Conservation (phyloP, 2,113 vertebrate species). For the Elephantulus edwardii region DNA sequence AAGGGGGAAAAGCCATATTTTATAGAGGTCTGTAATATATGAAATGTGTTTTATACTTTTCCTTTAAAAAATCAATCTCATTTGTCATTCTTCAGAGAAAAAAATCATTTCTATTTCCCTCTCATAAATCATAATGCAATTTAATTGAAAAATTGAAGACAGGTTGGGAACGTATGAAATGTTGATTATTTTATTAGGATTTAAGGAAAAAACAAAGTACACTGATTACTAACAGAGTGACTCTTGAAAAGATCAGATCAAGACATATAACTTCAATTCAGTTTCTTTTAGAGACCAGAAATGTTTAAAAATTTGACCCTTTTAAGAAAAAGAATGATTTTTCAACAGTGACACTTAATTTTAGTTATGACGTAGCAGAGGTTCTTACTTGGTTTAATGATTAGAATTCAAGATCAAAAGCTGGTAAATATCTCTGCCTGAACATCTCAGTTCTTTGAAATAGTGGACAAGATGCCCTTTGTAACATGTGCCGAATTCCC, state of each 20-base stretch:
- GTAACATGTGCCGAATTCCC: background rate
- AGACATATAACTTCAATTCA: background rate
- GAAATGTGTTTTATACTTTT: background rate
- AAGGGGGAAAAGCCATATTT: background rate
- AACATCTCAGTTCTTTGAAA: background rate
- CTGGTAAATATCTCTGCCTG: background rate
- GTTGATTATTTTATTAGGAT: background rate
- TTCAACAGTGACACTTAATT: background rate
- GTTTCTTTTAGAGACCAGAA: constrained; percentile 22
- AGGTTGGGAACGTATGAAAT: background rate
- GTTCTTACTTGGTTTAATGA: background rate
- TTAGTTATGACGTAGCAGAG: background rate
- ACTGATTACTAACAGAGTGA: background rate
- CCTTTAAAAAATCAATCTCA: background rate
- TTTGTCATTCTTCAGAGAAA: background rate
- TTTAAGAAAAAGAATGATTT: background rate
- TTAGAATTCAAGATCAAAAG: background rate
- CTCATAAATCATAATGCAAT: background rate
- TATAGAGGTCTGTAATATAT: background rate
- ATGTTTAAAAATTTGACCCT: background rate
- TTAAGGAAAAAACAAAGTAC: constrained; percentile 10
- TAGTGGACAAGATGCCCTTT: background rate
- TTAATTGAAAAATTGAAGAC: background rate
- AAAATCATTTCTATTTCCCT: background rate
- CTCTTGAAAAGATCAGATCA: background rate